phyloP scores from a whole-genome alignment of 1,140 invertebrate genomes.

The Euwallacea similis region DNA sequence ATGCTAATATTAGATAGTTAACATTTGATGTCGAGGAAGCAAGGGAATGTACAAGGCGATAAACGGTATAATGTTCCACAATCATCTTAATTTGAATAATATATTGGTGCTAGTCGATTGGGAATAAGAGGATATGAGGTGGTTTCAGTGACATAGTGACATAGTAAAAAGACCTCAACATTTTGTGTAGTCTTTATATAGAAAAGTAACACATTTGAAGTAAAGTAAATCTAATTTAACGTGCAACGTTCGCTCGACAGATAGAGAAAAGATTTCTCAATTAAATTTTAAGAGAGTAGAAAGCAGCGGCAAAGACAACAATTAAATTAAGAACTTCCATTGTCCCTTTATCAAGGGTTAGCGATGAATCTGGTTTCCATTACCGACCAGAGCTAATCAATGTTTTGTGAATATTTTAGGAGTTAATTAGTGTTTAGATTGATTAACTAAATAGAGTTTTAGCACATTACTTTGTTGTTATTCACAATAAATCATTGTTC shows the following conservation, averaged over 20 bases:
- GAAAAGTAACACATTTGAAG: neutral
- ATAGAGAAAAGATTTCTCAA: constrained; percentile 1
- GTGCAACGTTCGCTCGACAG: neutral
- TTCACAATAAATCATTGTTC: constrained; percentile 2
- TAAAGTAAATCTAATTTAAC: no score
- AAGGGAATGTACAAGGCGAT: neutral
- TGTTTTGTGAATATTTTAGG: constrained; percentile 10
- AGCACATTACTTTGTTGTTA: neutral
- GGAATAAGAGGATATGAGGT: neutral
- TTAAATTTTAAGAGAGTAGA: constrained; percentile 9
- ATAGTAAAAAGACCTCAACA: neutral
- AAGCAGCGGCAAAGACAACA: constrained; percentile 13
- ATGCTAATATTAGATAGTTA: neutral
- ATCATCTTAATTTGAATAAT: neutral
- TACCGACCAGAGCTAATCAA: neutral
- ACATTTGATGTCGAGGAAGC: neutral
- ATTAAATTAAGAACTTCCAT: constrained; percentile 14
- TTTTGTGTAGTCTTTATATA: neutral
- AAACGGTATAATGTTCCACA: constrained; percentile 1
- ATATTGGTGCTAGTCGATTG: neutral
- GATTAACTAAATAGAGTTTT: neutral
- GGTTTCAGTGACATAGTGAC: neutral
- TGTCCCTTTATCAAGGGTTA: constrained; percentile 12
- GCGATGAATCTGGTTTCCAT: constrained; percentile 14
- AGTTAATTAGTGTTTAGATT: constrained; percentile 13